Conservation (phyloP, 2,888 invertebrate species). For the Nemotelus pantherinus region DNA sequence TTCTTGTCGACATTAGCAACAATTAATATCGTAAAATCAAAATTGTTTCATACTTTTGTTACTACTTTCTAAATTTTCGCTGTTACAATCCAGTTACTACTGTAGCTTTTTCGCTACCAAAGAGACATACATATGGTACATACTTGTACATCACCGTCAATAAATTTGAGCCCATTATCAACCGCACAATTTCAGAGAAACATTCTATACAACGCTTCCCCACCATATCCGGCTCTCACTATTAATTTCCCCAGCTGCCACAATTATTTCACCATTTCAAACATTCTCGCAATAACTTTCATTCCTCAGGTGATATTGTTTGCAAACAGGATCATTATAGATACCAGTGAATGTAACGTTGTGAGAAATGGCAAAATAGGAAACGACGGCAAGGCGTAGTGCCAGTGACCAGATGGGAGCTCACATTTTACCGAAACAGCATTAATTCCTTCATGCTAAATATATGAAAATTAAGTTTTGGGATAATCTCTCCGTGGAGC, state of each 20-base stretch:
- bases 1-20: too few species aligned
- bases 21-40: too few species aligned
- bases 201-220: neutral
- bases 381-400: too few species aligned
- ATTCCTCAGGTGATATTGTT: conserved; percentile 42
- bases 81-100: too few species aligned
- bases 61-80: too few species aligned
- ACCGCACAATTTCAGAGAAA: neutral
- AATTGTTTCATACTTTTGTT: too few species aligned
- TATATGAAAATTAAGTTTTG: conserved; percentile 37
- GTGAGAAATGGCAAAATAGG: too few species aligned
- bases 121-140: too few species aligned
- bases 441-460: conserved; percentile 29
- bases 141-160: neutral
- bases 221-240: conserved; percentile 17
- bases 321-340: conserved; percentile 39
- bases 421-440: conserved; percentile 17
- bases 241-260: conserved; percentile 36
- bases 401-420: neutral
- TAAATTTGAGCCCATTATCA: conserved; percentile 11
- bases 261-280: conserved; percentile 34
- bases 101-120: too few species aligned
- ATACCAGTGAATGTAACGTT: conserved; percentile 6
- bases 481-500: conserved; percentile 34
- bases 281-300: conserved; percentile 21